These are phyloP conservation scores for Mormyrus hasselquistii DNA, from an alignment of 2,797 vertebrate species.

Conservation along the genomic window DNA sequence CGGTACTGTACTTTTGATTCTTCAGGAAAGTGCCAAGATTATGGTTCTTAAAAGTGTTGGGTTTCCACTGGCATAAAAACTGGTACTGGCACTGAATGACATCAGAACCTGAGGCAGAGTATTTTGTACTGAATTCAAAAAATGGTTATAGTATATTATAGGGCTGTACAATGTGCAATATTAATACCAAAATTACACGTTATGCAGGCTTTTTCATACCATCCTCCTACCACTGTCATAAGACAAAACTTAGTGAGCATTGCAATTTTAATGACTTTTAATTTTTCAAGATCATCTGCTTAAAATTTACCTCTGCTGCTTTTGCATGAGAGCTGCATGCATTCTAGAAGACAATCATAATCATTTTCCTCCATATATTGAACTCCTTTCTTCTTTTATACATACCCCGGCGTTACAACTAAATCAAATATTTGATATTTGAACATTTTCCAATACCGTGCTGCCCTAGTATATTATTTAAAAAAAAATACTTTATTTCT, in stretches of 20 bases:
- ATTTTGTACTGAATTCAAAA: background rate
- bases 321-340: background rate
- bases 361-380: background rate
- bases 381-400: background rate
- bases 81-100: background rate
- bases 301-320: background rate
- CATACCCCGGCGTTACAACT: background rate
- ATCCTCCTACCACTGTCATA: background rate
- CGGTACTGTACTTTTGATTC: background rate
- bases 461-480: background rate
- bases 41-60: background rate
- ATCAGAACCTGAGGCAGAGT: background rate
- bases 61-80: background rate
- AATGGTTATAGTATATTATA: background rate
- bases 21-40: background rate
- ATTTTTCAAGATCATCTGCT: background rate
- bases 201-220: background rate
- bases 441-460: background rate
- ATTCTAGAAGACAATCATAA: background rate
- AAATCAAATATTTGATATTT: background rate
- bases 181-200: background rate
- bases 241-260: background rate
- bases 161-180: background rate
- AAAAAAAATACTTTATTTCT: background rate
- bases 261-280: background rate